Evolutionary conservation across 2,888 invertebrate species (phyloP).

Genomic region (Andrena bucephala): DNA sequence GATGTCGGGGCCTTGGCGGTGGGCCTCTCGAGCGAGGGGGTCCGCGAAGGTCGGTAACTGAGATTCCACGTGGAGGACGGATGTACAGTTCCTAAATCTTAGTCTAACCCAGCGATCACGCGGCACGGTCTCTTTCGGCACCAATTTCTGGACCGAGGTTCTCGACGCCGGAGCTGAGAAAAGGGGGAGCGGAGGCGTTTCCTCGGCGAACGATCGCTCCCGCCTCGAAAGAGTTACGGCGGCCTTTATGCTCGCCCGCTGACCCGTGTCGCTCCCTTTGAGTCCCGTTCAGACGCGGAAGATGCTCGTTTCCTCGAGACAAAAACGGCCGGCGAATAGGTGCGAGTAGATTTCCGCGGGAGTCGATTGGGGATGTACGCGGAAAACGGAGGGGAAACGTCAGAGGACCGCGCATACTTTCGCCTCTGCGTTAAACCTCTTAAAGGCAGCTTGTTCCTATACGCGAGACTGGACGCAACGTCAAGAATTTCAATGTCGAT

Average conservation of each 20-base stretch:
- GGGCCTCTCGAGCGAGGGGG: not conserved
- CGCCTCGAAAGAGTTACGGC: not conserved
- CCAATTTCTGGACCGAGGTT: not conserved
- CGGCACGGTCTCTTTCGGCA: too few species aligned
- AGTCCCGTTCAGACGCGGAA: conserved; percentile 11
- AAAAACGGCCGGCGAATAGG: conserved; percentile 5
- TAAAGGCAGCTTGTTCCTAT: too few species aligned
- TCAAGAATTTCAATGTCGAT: too few species aligned
- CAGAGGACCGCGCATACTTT: conserved; percentile 11
- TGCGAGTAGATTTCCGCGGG: conserved; percentile 47
- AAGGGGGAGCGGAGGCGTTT: not conserved
- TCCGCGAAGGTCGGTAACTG: not conserved
- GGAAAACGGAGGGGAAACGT: conserved; percentile 36
- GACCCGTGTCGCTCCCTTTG: conserved; percentile 26
- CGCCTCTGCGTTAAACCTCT: conserved; percentile 43
- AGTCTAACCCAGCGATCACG: not conserved
- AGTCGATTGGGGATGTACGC: conserved; percentile 12
- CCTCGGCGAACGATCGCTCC: not conserved
- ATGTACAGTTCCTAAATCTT: conserved; percentile 15
- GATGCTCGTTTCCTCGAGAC: not conserved
- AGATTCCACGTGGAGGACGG: not conserved
- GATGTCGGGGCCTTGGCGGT: not conserved
- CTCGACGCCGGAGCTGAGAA: not conserved
- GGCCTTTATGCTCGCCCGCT: conserved; percentile 7
- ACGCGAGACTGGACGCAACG: too few species aligned